Percentiles rank a stretch among this genome's conserved stretches.
phyloP scores from a whole-genome alignment of 2,888 invertebrate genomes.

The Exocentrus adspersus region DNA sequence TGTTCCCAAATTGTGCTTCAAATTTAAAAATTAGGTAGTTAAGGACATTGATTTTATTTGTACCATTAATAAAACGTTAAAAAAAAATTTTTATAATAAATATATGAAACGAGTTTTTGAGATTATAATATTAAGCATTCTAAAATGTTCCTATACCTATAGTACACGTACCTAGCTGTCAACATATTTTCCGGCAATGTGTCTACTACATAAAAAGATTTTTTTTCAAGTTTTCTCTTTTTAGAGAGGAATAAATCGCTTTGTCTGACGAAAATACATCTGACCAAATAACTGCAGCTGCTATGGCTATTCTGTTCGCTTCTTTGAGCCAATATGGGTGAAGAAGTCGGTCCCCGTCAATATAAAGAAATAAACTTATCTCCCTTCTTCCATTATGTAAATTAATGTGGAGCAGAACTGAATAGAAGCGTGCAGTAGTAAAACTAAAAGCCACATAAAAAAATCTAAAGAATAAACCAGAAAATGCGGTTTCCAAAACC shows the following conservation, averaged over 20 bases:
- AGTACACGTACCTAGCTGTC: too few relatives aligned
- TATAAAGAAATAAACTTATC: conserved; percentile 21
- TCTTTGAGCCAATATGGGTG: conserved; percentile 22
- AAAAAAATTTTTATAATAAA: too few relatives aligned
- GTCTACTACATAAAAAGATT: not conserved
- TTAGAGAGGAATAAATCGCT: conserved; percentile 19
- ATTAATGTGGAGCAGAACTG: conserved; percentile 49
- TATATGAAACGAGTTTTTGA: too few relatives aligned
- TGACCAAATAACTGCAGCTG: conserved; percentile 29
- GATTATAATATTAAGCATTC: too few relatives aligned
- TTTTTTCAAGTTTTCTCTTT: conserved; percentile 12
- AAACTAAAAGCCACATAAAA: conserved; percentile 42
- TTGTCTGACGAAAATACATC: conserved; percentile 17
- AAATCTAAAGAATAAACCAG: conserved; percentile 34
- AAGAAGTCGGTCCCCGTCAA: conserved; percentile 17
- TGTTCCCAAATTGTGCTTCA: too few relatives aligned
- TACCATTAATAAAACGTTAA: too few relatives aligned
- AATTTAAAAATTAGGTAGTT: too few relatives aligned
- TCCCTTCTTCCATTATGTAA: conserved; percentile 49
- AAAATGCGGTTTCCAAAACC: conserved; percentile 36
- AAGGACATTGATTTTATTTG: too few relatives aligned
- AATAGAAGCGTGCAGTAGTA: conserved; percentile 47
- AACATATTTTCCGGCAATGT: too few relatives aligned
- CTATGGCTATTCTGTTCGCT: conserved; percentile 18
- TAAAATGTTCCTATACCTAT: too few relatives aligned